Evolutionary conservation across 2,888 invertebrate genomes (phyloP).

Genomic region (Netelia fuscicornis): DNA sequence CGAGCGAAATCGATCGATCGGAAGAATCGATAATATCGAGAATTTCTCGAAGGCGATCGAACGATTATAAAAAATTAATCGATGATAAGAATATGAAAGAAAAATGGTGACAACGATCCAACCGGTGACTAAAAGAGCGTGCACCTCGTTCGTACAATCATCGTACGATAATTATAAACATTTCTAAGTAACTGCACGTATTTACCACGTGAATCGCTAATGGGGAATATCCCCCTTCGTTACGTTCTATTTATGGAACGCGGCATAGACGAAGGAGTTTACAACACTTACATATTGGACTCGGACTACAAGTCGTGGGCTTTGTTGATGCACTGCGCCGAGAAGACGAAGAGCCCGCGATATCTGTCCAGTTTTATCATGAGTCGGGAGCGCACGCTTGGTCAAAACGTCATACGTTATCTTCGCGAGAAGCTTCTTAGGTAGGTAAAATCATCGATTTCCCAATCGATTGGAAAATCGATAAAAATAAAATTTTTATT

Average conservation of each 20-base stretch:
- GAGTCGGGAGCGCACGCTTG: conserved; percentile 88
- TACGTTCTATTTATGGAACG: conserved; percentile 62
- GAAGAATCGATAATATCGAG: too few species aligned
- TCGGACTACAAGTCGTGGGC: conserved; percentile 94
- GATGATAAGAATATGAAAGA: too few species aligned
- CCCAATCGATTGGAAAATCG: too few species aligned
- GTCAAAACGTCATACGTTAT: conserved; percentile 90
- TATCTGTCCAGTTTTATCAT: conserved; percentile 94
- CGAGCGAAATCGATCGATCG: too few species aligned
- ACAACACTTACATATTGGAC: conserved; percentile 94
- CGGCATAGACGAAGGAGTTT: conserved; percentile 92
- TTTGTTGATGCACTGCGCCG: conserved; percentile 93
- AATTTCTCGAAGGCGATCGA: too few species aligned
- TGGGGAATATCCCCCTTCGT: conserved; percentile 47
- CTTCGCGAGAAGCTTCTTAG: conserved; percentile 91
- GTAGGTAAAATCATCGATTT: conserved; percentile 69
- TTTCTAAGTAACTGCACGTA: conserved; percentile 13
- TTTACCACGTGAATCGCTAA: conserved; percentile 59
- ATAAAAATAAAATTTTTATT: neutral
- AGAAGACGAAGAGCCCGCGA: conserved; percentile 91
- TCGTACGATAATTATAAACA: neutral
- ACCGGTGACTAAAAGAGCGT: too few species aligned
- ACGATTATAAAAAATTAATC: too few species aligned
- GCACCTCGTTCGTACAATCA: conserved; percentile 36
- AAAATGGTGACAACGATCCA: too few species aligned